Evolutionary conservation across 2,797 vertebrate genomes (phyloP), one percentile per base, ranked within the genome.

Genomic region (Triplophysa yarkandensis): DNA sequence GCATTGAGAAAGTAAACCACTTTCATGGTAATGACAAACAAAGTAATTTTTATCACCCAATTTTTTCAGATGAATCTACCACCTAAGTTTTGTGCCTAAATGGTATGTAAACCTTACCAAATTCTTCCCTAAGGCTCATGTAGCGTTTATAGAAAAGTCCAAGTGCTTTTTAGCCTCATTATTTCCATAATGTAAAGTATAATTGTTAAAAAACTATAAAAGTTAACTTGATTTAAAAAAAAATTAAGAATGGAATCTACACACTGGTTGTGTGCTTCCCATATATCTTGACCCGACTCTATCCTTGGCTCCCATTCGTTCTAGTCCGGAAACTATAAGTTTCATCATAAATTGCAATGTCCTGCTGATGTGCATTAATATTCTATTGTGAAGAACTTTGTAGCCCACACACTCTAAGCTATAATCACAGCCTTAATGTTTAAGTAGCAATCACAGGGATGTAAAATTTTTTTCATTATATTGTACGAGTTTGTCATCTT

Each of bases 71-170:
- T 71, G 68, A 71, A 62, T 44, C 64, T 32, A 54, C 16, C 76
- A 63, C 76, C 58, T 34, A 65, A 58, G 63, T 77, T 81, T 64
- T 76, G 72, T 81, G 68, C 68, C 48, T 81, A 70, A 19, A 72
- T 55, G 7, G 46, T 74, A 25, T 77, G 46, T 66, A 61, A 14
- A 28, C 30, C 64, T 76, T 30, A 74, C 73, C 65, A 81, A 79
- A 79, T 63, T 39, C 61, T 71, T 71, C 70, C 55, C 46, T 76
- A 30, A 68, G 72, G 68, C 50, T 54, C n/a, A 52, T 61, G 19
- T 8, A 46, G 62, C 44, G 30, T 44, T 39, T 11, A 39, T 11
- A 39, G 13, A 39, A 39, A 32, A 32, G 3, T 3, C 32, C 32
- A n/a, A n/a, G n/a, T n/a, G n/a, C n/a, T n/a, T n/a, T n/a, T n/a